A percentile compares a stretch with the other conserved stretches of the same genome.
phyloP scores from a whole-genome alignment of 2,113 vertebrate species.

The Corythornis cristatus region DNA sequence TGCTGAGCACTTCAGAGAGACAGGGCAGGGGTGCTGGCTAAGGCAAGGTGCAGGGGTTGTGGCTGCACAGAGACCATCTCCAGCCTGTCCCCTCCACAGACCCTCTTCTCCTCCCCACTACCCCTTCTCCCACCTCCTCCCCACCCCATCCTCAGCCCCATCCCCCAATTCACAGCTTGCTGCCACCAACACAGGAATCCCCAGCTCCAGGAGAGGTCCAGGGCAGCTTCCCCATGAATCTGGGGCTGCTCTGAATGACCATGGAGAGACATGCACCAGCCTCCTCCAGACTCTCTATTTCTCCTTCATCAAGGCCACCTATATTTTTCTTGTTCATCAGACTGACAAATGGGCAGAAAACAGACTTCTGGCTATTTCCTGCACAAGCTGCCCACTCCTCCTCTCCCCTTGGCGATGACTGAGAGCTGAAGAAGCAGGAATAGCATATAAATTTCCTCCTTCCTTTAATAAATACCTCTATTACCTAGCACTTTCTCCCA shows the following conservation, averaged over 20 bases:
- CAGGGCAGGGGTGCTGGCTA: neutral
- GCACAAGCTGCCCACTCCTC: constrained; percentile 40
- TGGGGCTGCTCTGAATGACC: neutral
- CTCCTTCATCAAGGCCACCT: neutral
- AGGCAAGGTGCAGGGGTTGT: neutral
- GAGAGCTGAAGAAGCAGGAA: constrained; percentile 56
- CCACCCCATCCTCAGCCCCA: neutral
- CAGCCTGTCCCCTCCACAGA: neutral
- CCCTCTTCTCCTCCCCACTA: neutral
- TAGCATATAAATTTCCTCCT: constrained; percentile 59
- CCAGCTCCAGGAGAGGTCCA: neutral
- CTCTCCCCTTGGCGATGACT: constrained; percentile 37
- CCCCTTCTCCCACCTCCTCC: neutral
- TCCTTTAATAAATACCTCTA: constrained; percentile 67
- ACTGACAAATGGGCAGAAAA: constrained; percentile 66
- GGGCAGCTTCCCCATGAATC: fast-evolving
- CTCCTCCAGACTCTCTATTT: neutral
- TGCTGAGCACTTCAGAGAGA: neutral
- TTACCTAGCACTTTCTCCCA: constrained; percentile 28
- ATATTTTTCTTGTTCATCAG: constrained; percentile 51
- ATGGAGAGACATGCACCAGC: fast-evolving
- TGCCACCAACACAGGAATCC: neutral
- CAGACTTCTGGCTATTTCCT: constrained; percentile 61
- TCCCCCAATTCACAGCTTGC: neutral
- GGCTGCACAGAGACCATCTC: fast-evolving